Evolutionary conservation across 1,140 invertebrate species (phyloP), one percentile per base, ranked within the genome.

Genomic region (Idris sp.): DNA sequence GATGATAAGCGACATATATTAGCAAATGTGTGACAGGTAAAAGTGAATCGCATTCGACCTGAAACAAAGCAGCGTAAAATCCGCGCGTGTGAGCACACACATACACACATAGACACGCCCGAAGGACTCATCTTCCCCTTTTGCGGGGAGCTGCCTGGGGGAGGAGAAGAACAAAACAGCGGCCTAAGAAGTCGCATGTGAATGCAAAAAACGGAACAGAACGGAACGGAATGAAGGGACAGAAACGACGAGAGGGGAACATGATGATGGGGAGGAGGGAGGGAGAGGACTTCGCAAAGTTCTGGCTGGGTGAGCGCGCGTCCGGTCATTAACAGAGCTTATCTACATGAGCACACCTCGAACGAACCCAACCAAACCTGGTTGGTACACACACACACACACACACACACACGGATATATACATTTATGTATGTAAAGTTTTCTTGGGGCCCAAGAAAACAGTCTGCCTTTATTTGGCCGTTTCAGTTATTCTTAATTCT

Each of bases 261-360:
- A n/a, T 62, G 80, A 77, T n/a, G n/a, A n/a, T n/a, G n/a, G n/a
- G n/a, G n/a, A n/a, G n/a, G n/a, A n/a, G n/a, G n/a, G n/a, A n/a
- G n/a, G n/a, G 80, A 80, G 80, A 81, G 83, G 83, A 54, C 67
- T 85, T 86, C 69, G 85, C 81, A 83, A 81, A 87, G 85, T 86
- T 87, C 85, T 86, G 84, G 84, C 85, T 87, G 84, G 86, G 84
- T 87, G 85, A 87, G 74, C 85, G 81, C 84, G 83, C 86, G 86
- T 87, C 85, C 86, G 86, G 86, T 87, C 85, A 87, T 87, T 87
- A 87, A 87, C 86, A 81, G 84, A 87, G 86, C 86, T 87, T 87
- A 87, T 87, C 86, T 87, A 87, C 86, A 87, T 87, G 86, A 87
- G 86, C 85, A 87, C 86, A 86, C 85, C 86, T 87, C 86, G 80